Evolutionary conservation across 2,888 invertebrate species (phyloP).

Genomic region (Scaeva pyrastri): DNA sequence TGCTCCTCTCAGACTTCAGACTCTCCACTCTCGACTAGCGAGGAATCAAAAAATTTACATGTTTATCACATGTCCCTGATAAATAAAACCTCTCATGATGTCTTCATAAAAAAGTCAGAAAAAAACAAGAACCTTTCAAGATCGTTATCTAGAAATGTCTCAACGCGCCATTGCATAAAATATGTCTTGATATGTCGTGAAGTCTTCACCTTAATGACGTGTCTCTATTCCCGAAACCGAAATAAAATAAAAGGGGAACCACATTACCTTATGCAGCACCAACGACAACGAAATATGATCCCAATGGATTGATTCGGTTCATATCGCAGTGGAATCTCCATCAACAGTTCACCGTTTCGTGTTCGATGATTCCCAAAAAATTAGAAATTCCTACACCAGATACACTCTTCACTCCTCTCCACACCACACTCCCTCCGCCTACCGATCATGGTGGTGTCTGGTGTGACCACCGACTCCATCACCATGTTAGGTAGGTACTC

Average conservation of each 20-base stretch:
- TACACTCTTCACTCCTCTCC: too few species aligned
- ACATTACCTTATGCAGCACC: conserved; percentile 40
- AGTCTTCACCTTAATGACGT: conserved; percentile 69
- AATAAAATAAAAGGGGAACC: conserved; percentile 17
- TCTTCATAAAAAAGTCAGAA: conserved; percentile 61
- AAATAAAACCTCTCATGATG: conserved; percentile 61
- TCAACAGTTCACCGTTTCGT: conserved; percentile 65
- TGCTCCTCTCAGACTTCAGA: too few species aligned
- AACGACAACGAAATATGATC: conserved; percentile 62
- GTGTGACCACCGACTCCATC: conserved; percentile 30
- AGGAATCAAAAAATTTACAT: conserved; percentile 67
- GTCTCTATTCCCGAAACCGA: conserved; percentile 47
- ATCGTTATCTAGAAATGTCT: conserved; percentile 62
- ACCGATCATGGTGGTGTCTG: conserved; percentile 16
- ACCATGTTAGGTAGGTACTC: neutral
- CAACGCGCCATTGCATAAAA: conserved; percentile 63
- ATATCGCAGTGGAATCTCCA: conserved; percentile 68
- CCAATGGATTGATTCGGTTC: conserved; percentile 70
- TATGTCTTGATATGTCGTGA: conserved; percentile 65
- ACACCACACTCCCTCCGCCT: conserved; percentile 30
- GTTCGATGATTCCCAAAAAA: conserved; percentile 51
- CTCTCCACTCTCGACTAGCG: conserved; percentile 14
- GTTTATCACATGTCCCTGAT: conserved; percentile 71
- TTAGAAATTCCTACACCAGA: conserved; percentile 70
- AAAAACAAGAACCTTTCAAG: conserved; percentile 50